Conservation (phyloP, 1,140 invertebrate species). For the Pseudoatta argentina region DNA sequence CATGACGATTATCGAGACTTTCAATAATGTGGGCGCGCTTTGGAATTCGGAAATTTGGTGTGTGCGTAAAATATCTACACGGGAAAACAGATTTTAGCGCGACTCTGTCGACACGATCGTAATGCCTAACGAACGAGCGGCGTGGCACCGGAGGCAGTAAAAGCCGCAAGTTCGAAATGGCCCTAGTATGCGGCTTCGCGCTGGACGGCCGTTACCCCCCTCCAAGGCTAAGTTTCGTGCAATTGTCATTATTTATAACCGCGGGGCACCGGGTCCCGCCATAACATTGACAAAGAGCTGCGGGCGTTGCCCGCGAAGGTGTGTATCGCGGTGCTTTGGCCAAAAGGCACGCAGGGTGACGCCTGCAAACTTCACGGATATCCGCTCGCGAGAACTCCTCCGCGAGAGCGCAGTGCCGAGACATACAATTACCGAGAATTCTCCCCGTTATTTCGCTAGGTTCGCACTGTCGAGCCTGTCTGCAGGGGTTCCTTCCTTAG, state of each 20-base stretch:
- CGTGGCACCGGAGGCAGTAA: constrained; percentile 52
- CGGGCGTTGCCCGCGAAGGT: constrained; percentile 78
- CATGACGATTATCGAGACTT: neutral
- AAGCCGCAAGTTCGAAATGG: constrained; percentile 71
- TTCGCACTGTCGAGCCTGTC: constrained; percentile 18
- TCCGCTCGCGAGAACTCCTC: constrained; percentile 60
- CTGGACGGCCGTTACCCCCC: constrained; percentile 65
- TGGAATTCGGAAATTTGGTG: neutral
- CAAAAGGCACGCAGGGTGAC: constrained; percentile 53
- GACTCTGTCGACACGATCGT: constrained; percentile 42
- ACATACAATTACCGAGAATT: constrained; percentile 79
- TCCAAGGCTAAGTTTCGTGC: constrained; percentile 73
- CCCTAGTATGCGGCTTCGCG: constrained; percentile 65
- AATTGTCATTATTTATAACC: constrained; percentile 85
- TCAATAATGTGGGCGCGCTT: neutral
- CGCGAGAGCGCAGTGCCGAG: constrained; percentile 71
- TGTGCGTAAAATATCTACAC: neutral
- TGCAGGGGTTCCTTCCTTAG: neutral
- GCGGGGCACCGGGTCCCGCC: constrained; percentile 73
- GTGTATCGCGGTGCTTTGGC: constrained; percentile 67
- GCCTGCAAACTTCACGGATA: constrained; percentile 76
- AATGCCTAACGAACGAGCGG: constrained; percentile 64
- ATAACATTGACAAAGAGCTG: constrained; percentile 85
- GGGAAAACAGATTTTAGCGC: neutral
- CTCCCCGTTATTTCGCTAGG: constrained; percentile 71